Evolutionary conservation across 2,113 vertebrate species (phyloP), one percentile per base, ranked within the genome.

Genomic region (Daboia siamensis): DNA sequence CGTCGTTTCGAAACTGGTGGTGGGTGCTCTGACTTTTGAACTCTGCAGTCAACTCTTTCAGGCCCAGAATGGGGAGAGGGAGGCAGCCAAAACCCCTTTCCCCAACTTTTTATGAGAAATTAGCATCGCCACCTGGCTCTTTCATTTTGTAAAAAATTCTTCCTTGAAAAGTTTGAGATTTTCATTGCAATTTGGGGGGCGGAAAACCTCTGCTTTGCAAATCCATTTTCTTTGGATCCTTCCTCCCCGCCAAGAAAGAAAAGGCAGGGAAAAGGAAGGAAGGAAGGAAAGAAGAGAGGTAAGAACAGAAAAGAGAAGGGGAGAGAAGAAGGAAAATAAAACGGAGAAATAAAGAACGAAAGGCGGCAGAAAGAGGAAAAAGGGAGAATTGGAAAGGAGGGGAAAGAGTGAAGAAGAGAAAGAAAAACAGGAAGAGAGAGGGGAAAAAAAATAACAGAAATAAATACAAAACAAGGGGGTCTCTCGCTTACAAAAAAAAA

Each of bases 331-430:
- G 24, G 24, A 24, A 11, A 54, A 26, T 1, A 3, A 54, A 59
- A 59, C 1, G 1, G 7, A 23, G n/a, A 29, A 8, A 48, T 39
- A 54, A 9, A 26, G 33, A 61, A 5, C 0, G 17, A 44, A 55
- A 39, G 3, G 39, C 5, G 21, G 4, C 1, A n/a, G 13, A 12
- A 64, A 69, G 64, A 5, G n/a, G 13, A 15, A 13, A 33, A 33
- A 7, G 2, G 13, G 15, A 80, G 8, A 80, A 2, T 15, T 39
- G 23, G 1, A 10, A 7, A 3, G 13, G 20, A 3, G 55, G 54
- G 17, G 5, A 20, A 20, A 1, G 17, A 20, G n/a, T n/a, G n/a
- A n/a, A n/a, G 12, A 2, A 0, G 7, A 2, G 24, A 11, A 9
- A 52, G 2, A 29, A 12, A 51, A 1, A 0, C 7, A 2, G 7